These are phyloP conservation scores for Cremastobaeus sp. DNA, from an alignment of 2,888 invertebrate genomes.

Conservation along the genomic window DNA sequence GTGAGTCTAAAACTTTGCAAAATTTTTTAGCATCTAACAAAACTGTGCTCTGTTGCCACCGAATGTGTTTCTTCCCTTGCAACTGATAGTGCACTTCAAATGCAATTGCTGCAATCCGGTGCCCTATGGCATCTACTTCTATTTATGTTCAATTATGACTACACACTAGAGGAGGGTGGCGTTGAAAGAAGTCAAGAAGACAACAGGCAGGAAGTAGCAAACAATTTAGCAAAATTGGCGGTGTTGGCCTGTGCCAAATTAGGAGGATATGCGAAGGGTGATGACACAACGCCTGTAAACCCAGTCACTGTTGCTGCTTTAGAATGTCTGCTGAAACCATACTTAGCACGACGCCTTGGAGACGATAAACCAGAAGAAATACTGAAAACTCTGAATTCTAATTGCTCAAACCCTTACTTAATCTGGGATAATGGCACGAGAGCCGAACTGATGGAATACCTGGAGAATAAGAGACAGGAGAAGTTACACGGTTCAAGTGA, in stretches of 20 bases:
- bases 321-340: constrained; percentile 90
- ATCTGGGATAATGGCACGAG: constrained; percentile 99
- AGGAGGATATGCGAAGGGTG: constrained; percentile 84
- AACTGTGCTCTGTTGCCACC: constrained; percentile 91
- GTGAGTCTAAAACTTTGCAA: too few species aligned
- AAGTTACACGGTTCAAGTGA: constrained; percentile 81
- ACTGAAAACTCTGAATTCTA: constrained; percentile 96
- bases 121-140: constrained; percentile 94
- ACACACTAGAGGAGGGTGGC: constrained; percentile 97
- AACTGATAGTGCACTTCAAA: constrained; percentile 91
- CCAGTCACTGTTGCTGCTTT: constrained; percentile 81
- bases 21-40: constrained; percentile 86
- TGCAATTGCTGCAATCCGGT: constrained; percentile 90
- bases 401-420: constrained; percentile 96
- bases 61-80: constrained; percentile 93
- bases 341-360: constrained; percentile 87
- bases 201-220: constrained; percentile 95
- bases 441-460: constrained; percentile 92
- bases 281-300: constrained; percentile 73
- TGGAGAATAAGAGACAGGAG: constrained; percentile 81
- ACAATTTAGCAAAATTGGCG: constrained; percentile 92
- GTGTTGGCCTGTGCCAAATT: constrained; percentile 91
- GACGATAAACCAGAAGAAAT: constrained; percentile 88
- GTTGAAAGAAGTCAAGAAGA: constrained; percentile 90
- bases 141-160: constrained; percentile 96